Percentiles rank a stretch among this genome's conserved stretches.
Evolutionary conservation across 2,888 invertebrate species (phyloP).

Genomic region (Caenorhabditis sulstoni): DNA sequence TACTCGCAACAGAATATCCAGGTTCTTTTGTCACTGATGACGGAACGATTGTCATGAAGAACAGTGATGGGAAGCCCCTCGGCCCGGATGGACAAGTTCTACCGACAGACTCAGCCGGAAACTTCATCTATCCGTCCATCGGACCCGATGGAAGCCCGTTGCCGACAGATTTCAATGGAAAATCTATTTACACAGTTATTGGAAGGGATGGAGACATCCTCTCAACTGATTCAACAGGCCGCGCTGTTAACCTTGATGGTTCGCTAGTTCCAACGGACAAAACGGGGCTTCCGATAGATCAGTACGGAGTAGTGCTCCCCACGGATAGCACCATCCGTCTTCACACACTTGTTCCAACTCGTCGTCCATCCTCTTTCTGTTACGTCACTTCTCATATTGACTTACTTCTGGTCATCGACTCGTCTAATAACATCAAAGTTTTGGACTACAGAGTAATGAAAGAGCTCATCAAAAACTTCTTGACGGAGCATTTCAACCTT

Average conservation of each 20-base stretch:
- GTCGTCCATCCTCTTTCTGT: conserved; percentile 65
- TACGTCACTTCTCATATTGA: conserved; percentile 74
- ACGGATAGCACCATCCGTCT: conserved; percentile 59
- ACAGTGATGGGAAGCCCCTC: conserved; percentile 52
- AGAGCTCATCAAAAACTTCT: conserved; percentile 77
- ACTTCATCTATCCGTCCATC: conserved; percentile 61
- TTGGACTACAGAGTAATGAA: conserved; percentile 80
- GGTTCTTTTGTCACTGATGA: conserved; percentile 60
- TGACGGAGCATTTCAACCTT: conserved; percentile 77
- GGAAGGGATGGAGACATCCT: conserved; percentile 64
- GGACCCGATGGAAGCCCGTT: conserved; percentile 60
- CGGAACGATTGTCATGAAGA: conserved; percentile 50
- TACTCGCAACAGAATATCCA: conserved; percentile 46
- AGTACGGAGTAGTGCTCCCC: conserved; percentile 61
- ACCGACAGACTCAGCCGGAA: conserved; percentile 57
- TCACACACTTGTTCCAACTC: conserved; percentile 56
- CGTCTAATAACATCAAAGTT: conserved; percentile 76
- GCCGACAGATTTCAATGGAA: conserved; percentile 54
- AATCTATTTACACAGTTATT: conserved; percentile 59
- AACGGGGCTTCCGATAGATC: conserved; percentile 62
- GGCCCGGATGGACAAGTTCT: conserved; percentile 64
- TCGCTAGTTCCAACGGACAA: conserved; percentile 59
- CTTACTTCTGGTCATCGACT: conserved; percentile 77
- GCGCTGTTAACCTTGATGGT: conserved; percentile 60
- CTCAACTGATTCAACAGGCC: conserved; percentile 61